phyloP scores from a whole-genome alignment of 2,797 vertebrate species.

The Phrynocephalus forsythii region DNA sequence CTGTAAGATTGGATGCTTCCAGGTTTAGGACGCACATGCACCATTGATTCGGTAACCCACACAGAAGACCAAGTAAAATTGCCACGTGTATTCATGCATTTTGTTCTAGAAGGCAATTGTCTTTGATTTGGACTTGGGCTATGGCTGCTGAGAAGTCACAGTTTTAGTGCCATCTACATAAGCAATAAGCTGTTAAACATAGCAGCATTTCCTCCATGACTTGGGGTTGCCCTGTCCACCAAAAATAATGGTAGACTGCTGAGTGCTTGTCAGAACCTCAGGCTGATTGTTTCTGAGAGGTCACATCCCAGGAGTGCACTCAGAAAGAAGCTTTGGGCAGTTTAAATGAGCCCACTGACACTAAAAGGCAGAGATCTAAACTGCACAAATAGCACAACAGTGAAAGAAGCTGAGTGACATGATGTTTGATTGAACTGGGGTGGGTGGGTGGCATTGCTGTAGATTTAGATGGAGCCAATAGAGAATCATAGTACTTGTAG shows the following conservation, averaged over 20 bases:
- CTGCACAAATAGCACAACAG: not conserved
- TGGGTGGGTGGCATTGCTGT: not conserved
- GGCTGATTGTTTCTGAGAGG: slow-evolving; percentile 1
- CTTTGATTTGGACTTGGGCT: not conserved
- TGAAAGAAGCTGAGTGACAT: not conserved
- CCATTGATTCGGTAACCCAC: not conserved
- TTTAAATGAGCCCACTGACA: slow-evolving; percentile 1
- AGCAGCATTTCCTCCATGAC: not conserved
- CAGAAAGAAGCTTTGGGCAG: fast-evolving
- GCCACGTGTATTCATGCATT: not conserved
- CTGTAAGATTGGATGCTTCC: not conserved
- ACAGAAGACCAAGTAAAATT: not conserved
- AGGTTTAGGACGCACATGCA: not conserved
- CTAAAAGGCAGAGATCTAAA: not conserved
- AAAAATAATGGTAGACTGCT: not conserved
- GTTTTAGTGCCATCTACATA: slow-evolving; percentile 6
- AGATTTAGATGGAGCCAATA: not conserved
- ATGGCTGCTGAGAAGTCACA: not conserved
- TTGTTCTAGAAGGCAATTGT: not conserved
- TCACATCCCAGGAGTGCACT: not conserved
- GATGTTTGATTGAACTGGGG: not conserved
- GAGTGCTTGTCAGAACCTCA: not conserved
- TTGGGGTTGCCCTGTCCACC: not conserved
- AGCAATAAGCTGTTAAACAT: slow-evolving; percentile 5
- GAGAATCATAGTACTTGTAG: not conserved